Evolutionary conservation across 2,797 vertebrate species (phyloP).

Genomic region (Sebastes vulpes): DNA sequence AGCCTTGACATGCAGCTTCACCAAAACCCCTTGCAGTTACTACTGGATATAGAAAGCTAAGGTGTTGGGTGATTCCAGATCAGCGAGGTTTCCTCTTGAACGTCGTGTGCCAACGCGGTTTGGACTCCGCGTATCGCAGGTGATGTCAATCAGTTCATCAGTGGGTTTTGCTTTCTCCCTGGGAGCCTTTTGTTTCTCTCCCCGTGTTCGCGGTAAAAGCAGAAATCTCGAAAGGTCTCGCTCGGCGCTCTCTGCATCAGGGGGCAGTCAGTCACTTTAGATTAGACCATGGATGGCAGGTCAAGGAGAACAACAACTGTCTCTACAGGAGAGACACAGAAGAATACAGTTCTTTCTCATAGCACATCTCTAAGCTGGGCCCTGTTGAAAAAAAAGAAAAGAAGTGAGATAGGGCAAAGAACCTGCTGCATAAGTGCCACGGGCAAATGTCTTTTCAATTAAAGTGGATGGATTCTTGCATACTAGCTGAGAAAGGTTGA

Average conservation of each 20-base stretch:
- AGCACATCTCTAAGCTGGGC: constrained; percentile 9
- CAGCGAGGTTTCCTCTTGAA: constrained; percentile 55
- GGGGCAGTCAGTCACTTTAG: constrained; percentile 82
- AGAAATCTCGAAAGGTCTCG: constrained; percentile 78
- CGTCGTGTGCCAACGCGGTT: constrained; percentile 41
- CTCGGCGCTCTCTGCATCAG: constrained; percentile 70
- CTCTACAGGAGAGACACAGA: constrained; percentile 53
- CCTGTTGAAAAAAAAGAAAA: constrained; percentile 2
- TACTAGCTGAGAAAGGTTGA: constrained; percentile 2
- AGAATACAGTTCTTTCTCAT: constrained; percentile 46
- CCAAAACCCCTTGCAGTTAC: constrained; percentile 14
- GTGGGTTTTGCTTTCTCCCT: constrained; percentile 68
- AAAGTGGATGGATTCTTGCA: constrained; percentile 7
- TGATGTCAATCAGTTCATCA: constrained; percentile 82
- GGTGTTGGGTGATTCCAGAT: constrained; percentile 41
- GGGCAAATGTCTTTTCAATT: constrained; percentile 42
- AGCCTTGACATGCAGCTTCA: constrained; percentile 13
- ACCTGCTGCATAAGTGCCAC: constrained; percentile 10
- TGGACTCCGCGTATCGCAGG: constrained; percentile 71
- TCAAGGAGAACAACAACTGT: constrained; percentile 81
- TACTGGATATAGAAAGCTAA: constrained; percentile 12
- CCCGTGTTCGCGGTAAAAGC: constrained; percentile 65
- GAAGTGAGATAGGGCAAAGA: constrained; percentile 11
- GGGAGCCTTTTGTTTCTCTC: constrained; percentile 73
- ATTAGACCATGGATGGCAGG: constrained; percentile 85